Conservation (phyloP, 2,113 vertebrate species). For the Nyctibius bracteatus region DNA sequence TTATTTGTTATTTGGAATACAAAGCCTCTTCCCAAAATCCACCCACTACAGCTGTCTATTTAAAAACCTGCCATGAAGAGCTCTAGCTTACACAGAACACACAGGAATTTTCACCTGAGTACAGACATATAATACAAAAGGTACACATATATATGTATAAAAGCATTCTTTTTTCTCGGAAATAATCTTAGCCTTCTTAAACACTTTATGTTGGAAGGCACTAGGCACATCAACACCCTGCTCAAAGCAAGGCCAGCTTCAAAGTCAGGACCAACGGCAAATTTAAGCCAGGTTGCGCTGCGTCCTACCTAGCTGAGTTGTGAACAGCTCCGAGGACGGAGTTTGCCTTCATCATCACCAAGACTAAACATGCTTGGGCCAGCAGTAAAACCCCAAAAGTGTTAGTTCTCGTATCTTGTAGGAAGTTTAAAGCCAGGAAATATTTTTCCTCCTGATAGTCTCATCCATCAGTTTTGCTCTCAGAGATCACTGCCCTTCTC, state of each 20-base stretch:
- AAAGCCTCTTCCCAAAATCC: not conserved
- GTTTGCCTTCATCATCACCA: not conserved
- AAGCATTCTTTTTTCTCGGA: not conserved
- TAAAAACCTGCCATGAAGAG: not conserved
- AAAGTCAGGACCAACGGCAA: not conserved
- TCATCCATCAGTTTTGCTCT: not conserved
- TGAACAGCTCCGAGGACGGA: not conserved
- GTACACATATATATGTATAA: not conserved
- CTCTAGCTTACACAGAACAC: not conserved
- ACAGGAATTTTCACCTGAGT: not conserved
- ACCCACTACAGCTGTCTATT: not conserved
- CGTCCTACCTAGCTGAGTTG: not conserved
- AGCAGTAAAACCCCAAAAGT: not conserved
- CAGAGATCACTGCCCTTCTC: not conserved
- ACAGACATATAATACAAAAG: not conserved
- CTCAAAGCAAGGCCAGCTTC: not conserved
- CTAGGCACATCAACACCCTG: not conserved
- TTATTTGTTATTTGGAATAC: not conserved
- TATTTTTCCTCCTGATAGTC: not conserved
- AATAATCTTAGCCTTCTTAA: not conserved
- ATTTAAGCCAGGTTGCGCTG: not conserved
- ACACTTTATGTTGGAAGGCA: not conserved
- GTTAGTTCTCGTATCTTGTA: not conserved
- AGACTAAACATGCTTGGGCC: not conserved
- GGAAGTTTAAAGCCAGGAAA: not conserved